Conservation (phyloP, 2,113 vertebrate species). For the Leucopsar rothschildi region DNA sequence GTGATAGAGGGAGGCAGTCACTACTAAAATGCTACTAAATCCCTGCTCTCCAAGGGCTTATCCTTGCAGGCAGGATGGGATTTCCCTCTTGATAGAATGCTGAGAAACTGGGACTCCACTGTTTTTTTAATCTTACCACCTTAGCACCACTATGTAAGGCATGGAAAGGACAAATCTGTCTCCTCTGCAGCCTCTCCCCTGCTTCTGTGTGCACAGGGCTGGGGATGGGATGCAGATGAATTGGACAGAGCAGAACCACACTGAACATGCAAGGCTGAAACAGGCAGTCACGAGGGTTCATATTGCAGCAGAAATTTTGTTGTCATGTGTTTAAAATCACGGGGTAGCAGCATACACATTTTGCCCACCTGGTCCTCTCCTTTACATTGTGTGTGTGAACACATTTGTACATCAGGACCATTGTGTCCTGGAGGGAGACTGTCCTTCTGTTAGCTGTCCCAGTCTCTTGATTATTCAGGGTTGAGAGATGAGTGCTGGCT, state of each 20-base stretch:
- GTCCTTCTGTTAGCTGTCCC: conserved; percentile 32
- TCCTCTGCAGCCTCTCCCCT: not conserved
- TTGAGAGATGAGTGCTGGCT: not conserved
- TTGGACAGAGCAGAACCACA: not conserved
- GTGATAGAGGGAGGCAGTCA: not conserved
- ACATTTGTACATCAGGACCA: not conserved
- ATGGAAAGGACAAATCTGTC: not conserved
- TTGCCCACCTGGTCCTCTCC: not conserved
- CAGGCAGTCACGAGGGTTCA: not conserved
- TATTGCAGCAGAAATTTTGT: not conserved
- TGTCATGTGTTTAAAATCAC: not conserved
- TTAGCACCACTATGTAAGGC: not conserved
- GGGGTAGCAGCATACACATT: fast-evolving
- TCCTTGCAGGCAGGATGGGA: not conserved
- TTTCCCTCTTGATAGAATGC: not conserved
- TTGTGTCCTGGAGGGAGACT: not conserved
- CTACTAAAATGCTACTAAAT: not conserved
- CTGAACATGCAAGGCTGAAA: not conserved
- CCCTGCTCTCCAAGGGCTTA: not conserved
- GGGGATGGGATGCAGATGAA: not conserved
- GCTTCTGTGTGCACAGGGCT: not conserved
- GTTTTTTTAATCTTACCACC: not conserved
- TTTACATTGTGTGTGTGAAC: not conserved
- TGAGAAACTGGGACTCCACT: not conserved
- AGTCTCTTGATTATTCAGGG: not conserved